Percentiles rank a stretch among this genome's conserved stretches.
These are phyloP conservation scores for Willisornis vidua DNA, from an alignment of 2,113 vertebrate species.

Conservation along the genomic window DNA sequence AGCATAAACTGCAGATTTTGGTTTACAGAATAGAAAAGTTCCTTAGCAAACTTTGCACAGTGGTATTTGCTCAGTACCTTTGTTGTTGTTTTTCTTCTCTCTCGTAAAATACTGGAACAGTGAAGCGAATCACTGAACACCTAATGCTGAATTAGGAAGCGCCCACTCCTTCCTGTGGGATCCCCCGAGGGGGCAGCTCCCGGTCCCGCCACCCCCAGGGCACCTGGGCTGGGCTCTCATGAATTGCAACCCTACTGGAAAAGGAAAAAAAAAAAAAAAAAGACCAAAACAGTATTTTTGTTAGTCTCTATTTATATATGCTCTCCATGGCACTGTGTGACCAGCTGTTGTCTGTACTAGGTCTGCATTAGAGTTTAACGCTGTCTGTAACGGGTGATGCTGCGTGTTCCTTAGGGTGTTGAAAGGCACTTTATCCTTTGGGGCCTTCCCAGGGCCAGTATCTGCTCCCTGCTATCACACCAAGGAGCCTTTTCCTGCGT, in stretches of 20 bases:
- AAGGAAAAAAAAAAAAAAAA: conserved; percentile 6
- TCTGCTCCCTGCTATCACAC: conserved; percentile 36
- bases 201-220: neutral
- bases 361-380: conserved; percentile 25
- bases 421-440: conserved; percentile 48
- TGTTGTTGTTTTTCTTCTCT: neutral
- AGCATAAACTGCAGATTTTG: conserved; percentile 39
- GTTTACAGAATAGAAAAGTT: conserved; percentile 60
- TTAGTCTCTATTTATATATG: conserved; percentile 62
- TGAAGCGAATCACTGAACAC: neutral
- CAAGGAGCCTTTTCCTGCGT: conserved; percentile 37
- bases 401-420: neutral
- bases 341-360: conserved; percentile 39
- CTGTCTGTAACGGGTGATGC: conserved; percentile 30
- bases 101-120: conserved; percentile 33
- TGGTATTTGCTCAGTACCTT: conserved; percentile 27
- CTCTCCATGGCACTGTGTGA: conserved; percentile 44
- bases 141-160: neutral
- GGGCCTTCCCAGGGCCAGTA: conserved; percentile 1
- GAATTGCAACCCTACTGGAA: conserved; percentile 49
- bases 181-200: neutral
- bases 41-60: conserved; percentile 71
- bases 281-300: conserved; percentile 79
- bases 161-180: fast-evolving
- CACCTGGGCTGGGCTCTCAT: neutral